A percentile compares a stretch with the other conserved stretches of the same genome.
Evolutionary conservation across 2,797 vertebrate species (phyloP).

Genomic region (Pogonophryne albipinna): DNA sequence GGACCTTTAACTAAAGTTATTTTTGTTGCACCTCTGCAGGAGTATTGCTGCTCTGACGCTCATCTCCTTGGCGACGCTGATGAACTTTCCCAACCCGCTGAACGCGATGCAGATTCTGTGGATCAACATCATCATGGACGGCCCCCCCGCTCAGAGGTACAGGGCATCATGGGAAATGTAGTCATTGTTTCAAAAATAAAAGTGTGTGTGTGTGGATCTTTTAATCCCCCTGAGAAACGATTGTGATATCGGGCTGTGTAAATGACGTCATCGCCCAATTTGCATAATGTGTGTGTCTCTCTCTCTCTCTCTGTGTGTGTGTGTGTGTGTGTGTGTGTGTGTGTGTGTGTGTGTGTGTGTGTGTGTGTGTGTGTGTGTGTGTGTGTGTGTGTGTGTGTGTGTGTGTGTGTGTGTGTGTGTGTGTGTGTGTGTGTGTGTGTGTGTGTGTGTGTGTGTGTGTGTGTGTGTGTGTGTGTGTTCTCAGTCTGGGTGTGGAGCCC

Average conservation of each 20-base stretch:
- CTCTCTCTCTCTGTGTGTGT: too few species aligned
- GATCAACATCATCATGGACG: constrained; percentile 99
- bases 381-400: too few species aligned
- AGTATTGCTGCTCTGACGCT: constrained; percentile 98
- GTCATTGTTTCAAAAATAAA: neutral
- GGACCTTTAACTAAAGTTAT: neutral
- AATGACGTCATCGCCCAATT: too few species aligned
- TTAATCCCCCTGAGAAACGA: too few species aligned
- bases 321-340: too few species aligned
- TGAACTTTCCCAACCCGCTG: constrained; percentile 99
- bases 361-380: too few species aligned
- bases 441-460: neutral
- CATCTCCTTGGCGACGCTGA: constrained; percentile 97
- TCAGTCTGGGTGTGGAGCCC: constrained; percentile 97
- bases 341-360: too few species aligned
- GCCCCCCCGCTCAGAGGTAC: constrained; percentile 98
- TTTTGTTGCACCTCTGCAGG: constrained; percentile 76
- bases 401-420: too few species aligned
- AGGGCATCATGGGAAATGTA: constrained; percentile 43
- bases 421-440: too few species aligned
- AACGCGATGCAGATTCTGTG: constrained; percentile 99
- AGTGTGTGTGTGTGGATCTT: too few species aligned
- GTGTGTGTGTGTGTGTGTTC: neutral
- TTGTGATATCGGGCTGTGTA: too few species aligned
- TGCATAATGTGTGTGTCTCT: too few species aligned